These are phyloP conservation scores for Lasioglossum figueresi DNA, from an alignment of 2,888 invertebrate species.

Conservation along the genomic window DNA sequence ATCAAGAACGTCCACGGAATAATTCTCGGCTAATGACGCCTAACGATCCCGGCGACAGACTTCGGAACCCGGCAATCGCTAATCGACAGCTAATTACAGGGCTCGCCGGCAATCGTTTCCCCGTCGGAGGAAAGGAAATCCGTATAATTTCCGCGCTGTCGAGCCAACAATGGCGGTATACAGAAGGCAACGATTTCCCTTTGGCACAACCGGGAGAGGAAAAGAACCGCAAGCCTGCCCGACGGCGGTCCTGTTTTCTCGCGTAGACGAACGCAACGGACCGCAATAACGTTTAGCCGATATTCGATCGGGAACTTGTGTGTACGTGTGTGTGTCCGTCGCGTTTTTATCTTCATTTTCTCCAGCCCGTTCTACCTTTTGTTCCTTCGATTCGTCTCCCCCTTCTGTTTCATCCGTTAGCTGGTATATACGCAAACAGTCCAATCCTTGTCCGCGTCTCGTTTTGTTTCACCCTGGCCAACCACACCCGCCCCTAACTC, in stretches of 20 bases:
- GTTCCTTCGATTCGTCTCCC: background rate
- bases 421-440: slow-evolving; percentile 33
- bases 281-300: slow-evolving; percentile 66
- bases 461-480: background rate
- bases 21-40: slow-evolving; percentile 46
- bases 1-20: slow-evolving; percentile 44
- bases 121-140: slow-evolving; percentile 53
- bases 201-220: slow-evolving; percentile 3
- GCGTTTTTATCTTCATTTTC: slow-evolving; percentile 20
- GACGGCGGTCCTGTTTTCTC: slow-evolving; percentile 50
- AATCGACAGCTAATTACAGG: slow-evolving; percentile 58
- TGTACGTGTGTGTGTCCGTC: slow-evolving; percentile 26
- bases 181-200: slow-evolving; percentile 43
- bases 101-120: slow-evolving; percentile 50
- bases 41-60: slow-evolving; percentile 53
- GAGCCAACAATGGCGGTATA: slow-evolving; percentile 50
- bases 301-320: slow-evolving; percentile 62
- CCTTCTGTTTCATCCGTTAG: slow-evolving; percentile 19
- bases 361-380: background rate
- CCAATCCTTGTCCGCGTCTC: background rate
- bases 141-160: slow-evolving; percentile 55
- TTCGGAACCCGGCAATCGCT: slow-evolving; percentile 52
- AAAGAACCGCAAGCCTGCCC: slow-evolving; percentile 24
- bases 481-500: background rate
- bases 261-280: slow-evolving; percentile 54